A percentile compares a stretch with the other conserved stretches of the same genome.
phyloP scores from a whole-genome alignment of 2,888 invertebrate species.

The Acleris cristana region DNA sequence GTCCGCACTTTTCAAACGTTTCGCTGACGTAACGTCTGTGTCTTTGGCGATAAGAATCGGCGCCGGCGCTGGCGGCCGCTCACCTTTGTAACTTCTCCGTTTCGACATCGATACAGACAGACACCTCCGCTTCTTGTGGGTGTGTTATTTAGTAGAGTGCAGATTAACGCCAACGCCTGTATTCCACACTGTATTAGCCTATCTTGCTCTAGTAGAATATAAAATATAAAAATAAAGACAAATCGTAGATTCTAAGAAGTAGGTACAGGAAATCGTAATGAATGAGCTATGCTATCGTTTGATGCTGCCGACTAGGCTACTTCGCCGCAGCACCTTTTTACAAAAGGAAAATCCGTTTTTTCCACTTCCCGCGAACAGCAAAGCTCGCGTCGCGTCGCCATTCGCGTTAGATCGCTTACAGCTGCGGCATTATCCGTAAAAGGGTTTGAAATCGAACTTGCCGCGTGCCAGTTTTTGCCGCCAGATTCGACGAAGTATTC shows the following conservation, averaged over 20 bases:
- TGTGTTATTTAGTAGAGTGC: no score
- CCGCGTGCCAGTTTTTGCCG: conserved; percentile 14
- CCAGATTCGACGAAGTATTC: conserved; percentile 1
- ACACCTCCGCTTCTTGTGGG: background rate
- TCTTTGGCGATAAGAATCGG: background rate
- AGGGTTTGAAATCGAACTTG: conserved; percentile 20
- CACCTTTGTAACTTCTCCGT: background rate
- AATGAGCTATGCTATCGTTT: no score
- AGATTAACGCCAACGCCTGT: no score
- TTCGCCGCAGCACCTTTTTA: background rate
- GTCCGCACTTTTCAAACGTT: background rate
- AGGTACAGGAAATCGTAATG: no score
- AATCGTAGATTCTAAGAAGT: no score
- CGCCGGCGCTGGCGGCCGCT: background rate
- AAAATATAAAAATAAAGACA: no score
- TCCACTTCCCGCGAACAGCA: background rate
- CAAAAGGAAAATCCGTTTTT: conserved; percentile 29
- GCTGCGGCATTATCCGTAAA: conserved; percentile 7
- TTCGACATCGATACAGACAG: background rate
- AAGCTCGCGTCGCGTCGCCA: conserved; percentile 3
- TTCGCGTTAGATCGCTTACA: conserved; percentile 5
- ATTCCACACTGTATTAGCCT: no score
- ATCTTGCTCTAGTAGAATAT: no score
- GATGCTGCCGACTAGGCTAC: no score
- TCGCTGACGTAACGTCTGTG: background rate